Percentiles rank a stretch among this genome's conserved stretches.
Evolutionary conservation across 1,140 invertebrate genomes (phyloP).

Genomic region (Brachystomella parvula): DNA sequence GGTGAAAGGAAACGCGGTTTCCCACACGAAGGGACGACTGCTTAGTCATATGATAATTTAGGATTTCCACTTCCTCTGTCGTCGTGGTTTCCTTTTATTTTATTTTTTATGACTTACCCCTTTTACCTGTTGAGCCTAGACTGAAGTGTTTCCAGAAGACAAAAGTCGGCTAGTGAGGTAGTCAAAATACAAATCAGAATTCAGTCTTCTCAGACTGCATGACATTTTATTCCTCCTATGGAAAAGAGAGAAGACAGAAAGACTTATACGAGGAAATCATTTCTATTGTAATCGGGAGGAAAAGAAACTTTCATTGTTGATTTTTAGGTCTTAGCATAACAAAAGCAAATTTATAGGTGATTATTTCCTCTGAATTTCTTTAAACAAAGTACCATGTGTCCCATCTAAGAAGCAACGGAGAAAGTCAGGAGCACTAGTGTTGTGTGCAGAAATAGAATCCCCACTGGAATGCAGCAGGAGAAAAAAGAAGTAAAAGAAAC

Average conservation of each 20-base stretch:
- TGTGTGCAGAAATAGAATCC: too few relatives aligned
- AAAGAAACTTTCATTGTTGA: too few relatives aligned
- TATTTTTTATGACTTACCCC: not conserved
- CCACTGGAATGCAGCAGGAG: too few relatives aligned
- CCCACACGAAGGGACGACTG: conserved; percentile 29
- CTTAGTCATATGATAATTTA: conserved; percentile 37
- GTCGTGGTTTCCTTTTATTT: conserved; percentile 5
- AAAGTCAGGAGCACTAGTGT: too few relatives aligned
- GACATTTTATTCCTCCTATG: not conserved
- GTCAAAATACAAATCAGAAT: not conserved
- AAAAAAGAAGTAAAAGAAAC: too few relatives aligned
- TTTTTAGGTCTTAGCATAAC: too few relatives aligned
- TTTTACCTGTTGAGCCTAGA: conserved; percentile 1
- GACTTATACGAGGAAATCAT: not conserved
- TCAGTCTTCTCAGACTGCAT: not conserved
- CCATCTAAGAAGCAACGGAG: too few relatives aligned
- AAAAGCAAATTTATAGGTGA: too few relatives aligned
- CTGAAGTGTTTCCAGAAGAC: not conserved
- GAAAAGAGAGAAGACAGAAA: not conserved
- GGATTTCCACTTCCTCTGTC: conserved; percentile 33
- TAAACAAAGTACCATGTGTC: too few relatives aligned
- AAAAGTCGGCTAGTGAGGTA: not conserved
- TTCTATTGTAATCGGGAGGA: too few relatives aligned
- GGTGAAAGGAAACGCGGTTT: conserved; percentile 21
- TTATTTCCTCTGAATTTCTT: too few relatives aligned